Conservation (phyloP, 2,888 invertebrate genomes). For the Aphodius granarius region DNA sequence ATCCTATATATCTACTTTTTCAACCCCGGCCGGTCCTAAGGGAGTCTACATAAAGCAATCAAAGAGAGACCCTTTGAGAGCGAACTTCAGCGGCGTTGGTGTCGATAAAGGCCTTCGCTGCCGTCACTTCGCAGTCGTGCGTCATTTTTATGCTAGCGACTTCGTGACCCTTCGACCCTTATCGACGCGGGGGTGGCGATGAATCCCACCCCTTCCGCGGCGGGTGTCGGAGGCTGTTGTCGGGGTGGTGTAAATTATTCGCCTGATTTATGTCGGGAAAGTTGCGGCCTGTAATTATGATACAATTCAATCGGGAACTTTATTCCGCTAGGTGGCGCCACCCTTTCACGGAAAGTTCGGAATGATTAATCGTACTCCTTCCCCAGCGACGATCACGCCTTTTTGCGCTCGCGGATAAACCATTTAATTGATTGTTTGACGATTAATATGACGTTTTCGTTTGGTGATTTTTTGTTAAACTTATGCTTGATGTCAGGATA, state of each 20-base stretch:
- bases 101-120: neutral
- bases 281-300: conserved; percentile 21
- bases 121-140: neutral
- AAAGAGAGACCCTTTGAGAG: neutral
- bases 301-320: conserved; percentile 26
- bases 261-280: conserved; percentile 5
- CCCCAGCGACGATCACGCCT: no score
- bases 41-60: neutral
- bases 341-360: neutral
- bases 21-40: neutral
- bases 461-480: neutral
- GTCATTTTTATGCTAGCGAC: neutral
- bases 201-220: neutral
- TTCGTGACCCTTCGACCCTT: neutral
- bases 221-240: neutral
- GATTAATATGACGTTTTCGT: no score
- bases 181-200: neutral
- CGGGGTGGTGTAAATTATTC: conserved; percentile 5
- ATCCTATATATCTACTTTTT: neutral
- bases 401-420: neutral
- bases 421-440: neutral
- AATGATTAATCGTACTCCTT: neutral
- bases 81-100: neutral
- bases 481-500: no score
- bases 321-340: conserved; percentile 1